Percentiles rank a stretch among this genome's conserved stretches.
Evolutionary conservation across 2,888 invertebrate genomes (phyloP).

Genomic region (Drosophila tripunctata): DNA sequence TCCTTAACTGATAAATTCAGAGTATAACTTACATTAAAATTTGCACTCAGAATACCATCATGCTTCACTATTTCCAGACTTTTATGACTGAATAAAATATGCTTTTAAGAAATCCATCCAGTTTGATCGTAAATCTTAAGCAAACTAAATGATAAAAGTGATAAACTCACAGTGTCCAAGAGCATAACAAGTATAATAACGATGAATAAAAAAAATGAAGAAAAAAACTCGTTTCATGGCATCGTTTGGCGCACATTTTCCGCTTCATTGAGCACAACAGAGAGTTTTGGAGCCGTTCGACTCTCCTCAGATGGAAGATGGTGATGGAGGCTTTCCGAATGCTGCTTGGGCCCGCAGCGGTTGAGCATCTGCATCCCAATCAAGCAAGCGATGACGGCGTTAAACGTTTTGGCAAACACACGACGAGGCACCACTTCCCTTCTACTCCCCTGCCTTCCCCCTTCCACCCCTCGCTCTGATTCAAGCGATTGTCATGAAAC

Average conservation of each 20-base stretch:
- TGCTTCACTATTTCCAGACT: neutral
- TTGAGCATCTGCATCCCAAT: constrained; percentile 74
- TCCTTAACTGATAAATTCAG: neutral
- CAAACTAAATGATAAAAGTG: constrained; percentile 18
- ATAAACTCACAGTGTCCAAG: constrained; percentile 33
- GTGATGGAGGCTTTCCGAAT: constrained; percentile 47
- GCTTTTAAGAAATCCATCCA: neutral
- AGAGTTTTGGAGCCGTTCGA: constrained; percentile 29
- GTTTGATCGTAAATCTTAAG: neutral
- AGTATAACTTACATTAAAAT: neutral
- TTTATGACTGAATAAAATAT: neutral
- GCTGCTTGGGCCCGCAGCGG: constrained; percentile 55
- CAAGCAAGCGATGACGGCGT: constrained; percentile 69
- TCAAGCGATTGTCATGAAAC: neutral
- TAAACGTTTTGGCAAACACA: constrained; percentile 79
- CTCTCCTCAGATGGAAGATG: constrained; percentile 1
- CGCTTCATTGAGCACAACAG: constrained; percentile 68
- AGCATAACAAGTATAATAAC: constrained; percentile 41
- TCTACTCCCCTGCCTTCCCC: neutral
- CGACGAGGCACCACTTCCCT: constrained; percentile 16
- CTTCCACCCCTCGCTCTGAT: neutral
- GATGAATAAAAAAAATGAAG: constrained; percentile 48
- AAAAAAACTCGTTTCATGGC: constrained; percentile 71
- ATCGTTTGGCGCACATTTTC: constrained; percentile 76
- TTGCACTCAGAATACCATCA: neutral